Base-by-base conservation (phyloP, 2,113 vertebrate genomes). In the Sardina pilchardus region DNA sequence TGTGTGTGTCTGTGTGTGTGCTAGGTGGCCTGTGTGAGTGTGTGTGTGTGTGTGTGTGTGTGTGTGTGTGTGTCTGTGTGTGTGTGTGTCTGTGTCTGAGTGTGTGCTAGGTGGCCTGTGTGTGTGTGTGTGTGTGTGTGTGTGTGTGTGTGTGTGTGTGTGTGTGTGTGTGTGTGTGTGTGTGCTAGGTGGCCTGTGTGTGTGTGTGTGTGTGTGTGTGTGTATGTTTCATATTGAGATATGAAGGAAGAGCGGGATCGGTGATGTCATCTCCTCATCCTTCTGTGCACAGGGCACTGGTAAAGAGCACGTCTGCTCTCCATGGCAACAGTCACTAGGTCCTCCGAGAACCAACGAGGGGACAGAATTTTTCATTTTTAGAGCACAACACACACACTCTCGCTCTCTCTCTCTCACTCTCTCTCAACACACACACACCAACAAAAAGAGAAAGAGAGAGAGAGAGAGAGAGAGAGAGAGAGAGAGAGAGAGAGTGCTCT, bases 181-280 rank as follows among this genome's bases (percentile, higher is more conserved):
- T 75, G 67, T 75, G 26, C n/a, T n/a, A n/a, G n/a, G n/a, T n/a
- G n/a, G n/a, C 34, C n/a, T 34, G 26, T 71, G 26, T 36, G 9
- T 36, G 34, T 75, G 30, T 36, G 34, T 36, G 30, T 78, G 30
- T 36, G 71, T 14, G 63, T 34, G 6, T 59, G 19, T 14, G 26
- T 36, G 30, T 36, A 34, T 36, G 34, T 78, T 1, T 78, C 71
- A 78, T 36, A 34, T 78, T 36, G 71, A 16, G 30, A 71, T 71
- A 30, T 71, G 63, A 78, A 78, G 71, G 71, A 14, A 78, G 34
- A 36, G 71, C 71, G 19, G 53, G 30, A 78, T 14, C 71, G 12
- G 71, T 78, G 71, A 78, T 78, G 71, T 78, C 71, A 78, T 78
- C 71, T 78, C 14, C 36, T 78, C 71, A 78, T 78, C 71, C 71